phyloP scores from a whole-genome alignment of 2,888 invertebrate species.

The Pseudococcus jackbeardsleyi region DNA sequence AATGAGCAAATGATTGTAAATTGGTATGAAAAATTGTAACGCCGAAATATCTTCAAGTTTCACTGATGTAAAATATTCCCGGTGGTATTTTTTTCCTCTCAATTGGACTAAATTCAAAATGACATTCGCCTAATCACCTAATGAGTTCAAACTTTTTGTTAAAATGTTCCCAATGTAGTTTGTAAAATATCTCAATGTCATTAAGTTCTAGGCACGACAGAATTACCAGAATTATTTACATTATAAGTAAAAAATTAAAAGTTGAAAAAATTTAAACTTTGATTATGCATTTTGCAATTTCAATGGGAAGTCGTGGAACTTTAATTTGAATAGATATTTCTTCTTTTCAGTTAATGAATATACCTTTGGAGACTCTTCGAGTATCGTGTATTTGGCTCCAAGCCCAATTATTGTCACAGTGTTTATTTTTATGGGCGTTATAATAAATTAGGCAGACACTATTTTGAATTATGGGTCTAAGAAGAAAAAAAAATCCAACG shows the following conservation, averaged over 20 bases:
- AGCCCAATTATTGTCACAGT: slow-evolving; percentile 16
- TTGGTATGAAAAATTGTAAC: slow-evolving; percentile 5
- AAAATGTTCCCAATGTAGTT: background rate
- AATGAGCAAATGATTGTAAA: background rate
- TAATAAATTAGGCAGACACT: slow-evolving; percentile 9
- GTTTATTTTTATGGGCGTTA: slow-evolving; percentile 12
- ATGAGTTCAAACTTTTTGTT: background rate
- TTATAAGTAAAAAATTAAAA: background rate
- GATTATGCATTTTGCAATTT: background rate
- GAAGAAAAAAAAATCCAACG: background rate
- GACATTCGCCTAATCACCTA: background rate
- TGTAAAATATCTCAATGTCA: background rate
- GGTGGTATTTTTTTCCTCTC: background rate
- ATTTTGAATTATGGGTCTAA: background rate
- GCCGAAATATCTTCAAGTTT: background rate
- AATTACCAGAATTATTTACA: background rate
- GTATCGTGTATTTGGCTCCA: background rate
- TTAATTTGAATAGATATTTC: background rate
- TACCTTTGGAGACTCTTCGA: background rate
- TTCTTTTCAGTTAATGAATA: background rate
- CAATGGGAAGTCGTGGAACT: background rate
- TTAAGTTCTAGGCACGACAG: background rate
- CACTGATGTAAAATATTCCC: background rate
- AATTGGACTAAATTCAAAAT: background rate
- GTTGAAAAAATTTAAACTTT: background rate